phyloP scores from a whole-genome alignment of 2,888 invertebrate species.

The Synergus japonicus region DNA sequence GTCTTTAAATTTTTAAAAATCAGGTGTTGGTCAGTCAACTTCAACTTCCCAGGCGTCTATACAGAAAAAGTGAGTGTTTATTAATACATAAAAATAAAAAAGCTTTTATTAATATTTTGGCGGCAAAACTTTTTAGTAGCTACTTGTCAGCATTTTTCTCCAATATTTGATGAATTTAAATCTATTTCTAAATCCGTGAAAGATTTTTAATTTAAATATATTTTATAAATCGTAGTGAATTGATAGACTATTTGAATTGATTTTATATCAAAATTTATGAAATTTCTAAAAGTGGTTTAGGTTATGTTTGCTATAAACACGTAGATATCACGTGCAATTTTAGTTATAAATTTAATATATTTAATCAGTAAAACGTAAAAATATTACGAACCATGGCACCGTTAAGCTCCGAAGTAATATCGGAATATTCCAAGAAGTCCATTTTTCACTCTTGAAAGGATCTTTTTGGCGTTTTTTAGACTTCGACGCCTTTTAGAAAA shows the following conservation, averaged over 20 bases:
- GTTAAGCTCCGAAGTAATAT: conserved; percentile 90
- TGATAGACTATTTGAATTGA: background rate
- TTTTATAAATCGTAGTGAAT: background rate
- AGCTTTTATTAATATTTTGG: background rate
- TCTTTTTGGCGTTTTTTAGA: background rate
- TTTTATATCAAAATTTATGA: conserved; percentile 21
- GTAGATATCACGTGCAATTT: background rate
- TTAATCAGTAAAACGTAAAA: background rate
- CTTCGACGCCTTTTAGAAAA: background rate
- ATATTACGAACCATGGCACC: conserved; percentile 88
- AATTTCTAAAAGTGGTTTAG: background rate
- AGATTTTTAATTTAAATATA: no score
- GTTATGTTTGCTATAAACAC: conserved; percentile 16
- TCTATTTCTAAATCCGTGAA: no score
- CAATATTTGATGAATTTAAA: no score
- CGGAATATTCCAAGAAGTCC: conserved; percentile 94
- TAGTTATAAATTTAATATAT: background rate
- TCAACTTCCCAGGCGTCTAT: conserved; percentile 93
- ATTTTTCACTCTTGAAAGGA: conserved; percentile 41
- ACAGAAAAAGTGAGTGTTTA: conserved; percentile 56
- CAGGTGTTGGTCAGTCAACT: conserved; percentile 93
- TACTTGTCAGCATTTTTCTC: background rate
- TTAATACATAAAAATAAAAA: background rate
- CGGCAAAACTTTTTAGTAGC: background rate
- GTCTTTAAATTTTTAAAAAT: conserved; percentile 97